These are phyloP conservation scores for Engraulis encrasicolus DNA, from an alignment of 2,113 vertebrate genomes.

Conservation along the genomic window DNA sequence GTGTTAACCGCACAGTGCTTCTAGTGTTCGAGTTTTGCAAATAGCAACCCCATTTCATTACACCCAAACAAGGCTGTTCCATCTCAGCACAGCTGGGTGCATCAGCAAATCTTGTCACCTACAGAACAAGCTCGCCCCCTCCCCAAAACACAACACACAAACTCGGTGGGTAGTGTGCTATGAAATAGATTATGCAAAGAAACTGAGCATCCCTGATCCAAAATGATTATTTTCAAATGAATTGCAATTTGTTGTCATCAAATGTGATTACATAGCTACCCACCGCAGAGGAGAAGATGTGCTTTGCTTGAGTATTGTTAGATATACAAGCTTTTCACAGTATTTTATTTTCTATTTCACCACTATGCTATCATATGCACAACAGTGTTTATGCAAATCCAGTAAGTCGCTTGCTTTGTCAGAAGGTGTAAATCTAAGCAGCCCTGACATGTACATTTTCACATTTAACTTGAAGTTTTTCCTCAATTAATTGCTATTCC, in stretches of 20 bases:
- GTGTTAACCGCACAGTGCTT: neutral
- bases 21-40: neutral
- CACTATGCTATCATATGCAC: neutral
- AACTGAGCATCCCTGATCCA: neutral
- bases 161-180: conserved; percentile 6
- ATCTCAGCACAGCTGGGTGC: neutral
- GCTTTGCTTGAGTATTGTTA: neutral
- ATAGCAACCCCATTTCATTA: neutral
- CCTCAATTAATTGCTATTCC: no score
- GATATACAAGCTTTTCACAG: neutral
- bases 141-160: neutral
- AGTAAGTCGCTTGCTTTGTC: no score
- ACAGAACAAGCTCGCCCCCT: neutral
- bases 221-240: conserved; percentile 4
- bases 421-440: no score
- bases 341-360: neutral
- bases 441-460: no score
- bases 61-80: neutral
- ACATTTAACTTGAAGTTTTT: no score
- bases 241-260: conserved; percentile 6
- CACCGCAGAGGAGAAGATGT: neutral
- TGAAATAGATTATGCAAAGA: neutral
- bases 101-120: neutral
- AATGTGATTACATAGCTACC: neutral
- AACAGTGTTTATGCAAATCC: no score